Evolutionary conservation across 2,797 vertebrate species (phyloP), one percentile per base, ranked within the genome.

Genomic region (Acanthurus leucopareius): DNA sequence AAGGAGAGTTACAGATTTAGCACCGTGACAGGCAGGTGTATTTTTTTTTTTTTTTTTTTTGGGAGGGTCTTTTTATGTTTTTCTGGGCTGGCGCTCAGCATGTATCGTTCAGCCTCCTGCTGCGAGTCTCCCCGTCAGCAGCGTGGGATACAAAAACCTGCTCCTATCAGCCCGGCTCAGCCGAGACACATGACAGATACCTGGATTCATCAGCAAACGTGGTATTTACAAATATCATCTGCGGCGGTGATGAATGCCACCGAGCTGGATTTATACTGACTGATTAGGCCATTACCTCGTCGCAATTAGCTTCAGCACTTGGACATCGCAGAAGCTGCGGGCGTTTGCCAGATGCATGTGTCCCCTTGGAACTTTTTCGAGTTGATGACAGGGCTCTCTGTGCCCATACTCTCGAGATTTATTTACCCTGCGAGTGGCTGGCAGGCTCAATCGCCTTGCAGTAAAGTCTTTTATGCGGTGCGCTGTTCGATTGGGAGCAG

Each of bases 391-490:
- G 75, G 70, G 77, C 82, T 88, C 81, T 51, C 85, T 32, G 63
- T 77, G 84, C 74, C 88, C 86, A 78, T 82, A 89, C 89, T 75
- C 84, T 83, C 14, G 65, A 93, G 92, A 94, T 95, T 95, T 95
- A 95, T 94, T 89, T 83, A 72, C 87, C 81, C 87, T 13, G 82
- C 45, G 61, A 82, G 81, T 80, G 79, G 71, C 89, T 91, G 92
- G 84, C 92, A 88, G 87, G 72, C 89, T 78, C 82, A 75, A 84
- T 84, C 85, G 72, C 78, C 79, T 70, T 4, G 86, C 85, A 75
- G 89, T 93, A 92, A 94, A 95, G 88, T 73, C 65, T 90, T 92
- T 94, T 94, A 94, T 84, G 85, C 25, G 77, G 68, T 45, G 47
- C 80, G 77, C 82, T 20, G 75, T 92, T 93, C 82, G 82, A 88